Evolutionary conservation across 2,888 invertebrate genomes (phyloP).

Genomic region (Synanthedon tipuliformis): DNA sequence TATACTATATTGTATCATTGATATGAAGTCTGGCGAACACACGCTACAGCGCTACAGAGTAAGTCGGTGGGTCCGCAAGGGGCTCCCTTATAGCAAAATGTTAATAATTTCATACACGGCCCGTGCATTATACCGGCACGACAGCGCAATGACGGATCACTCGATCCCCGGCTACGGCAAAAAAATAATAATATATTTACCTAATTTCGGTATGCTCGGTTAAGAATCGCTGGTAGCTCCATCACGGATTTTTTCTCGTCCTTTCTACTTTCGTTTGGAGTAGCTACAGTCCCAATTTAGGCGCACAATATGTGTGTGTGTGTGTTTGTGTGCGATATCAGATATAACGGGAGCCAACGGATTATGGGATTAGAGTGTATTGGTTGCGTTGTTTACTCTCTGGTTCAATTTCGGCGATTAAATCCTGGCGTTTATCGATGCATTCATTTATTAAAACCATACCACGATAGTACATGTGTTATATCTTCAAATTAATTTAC

Average conservation of each 20-base stretch:
- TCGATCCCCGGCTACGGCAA: neutral
- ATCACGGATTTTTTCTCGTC: no score
- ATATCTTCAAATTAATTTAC: no score
- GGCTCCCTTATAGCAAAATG: constrained; percentile 7
- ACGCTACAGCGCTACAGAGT: neutral
- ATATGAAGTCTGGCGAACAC: neutral
- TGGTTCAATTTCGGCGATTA: constrained; percentile 36
- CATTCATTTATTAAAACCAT: neutral
- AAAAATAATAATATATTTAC: constrained; percentile 1
- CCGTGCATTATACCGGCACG: constrained; percentile 38
- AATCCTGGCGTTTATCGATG: constrained; percentile 1
- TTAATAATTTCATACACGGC: constrained; percentile 42
- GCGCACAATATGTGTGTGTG: no score
- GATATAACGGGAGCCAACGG: constrained; percentile 24
- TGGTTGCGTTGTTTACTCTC: constrained; percentile 32
- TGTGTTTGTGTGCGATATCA: no score
- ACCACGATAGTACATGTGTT: neutral
- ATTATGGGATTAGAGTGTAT: constrained; percentile 41
- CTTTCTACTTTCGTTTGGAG: no score
- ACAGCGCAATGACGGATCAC: constrained; percentile 36
- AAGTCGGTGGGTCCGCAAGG: neutral
- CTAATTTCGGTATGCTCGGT: neutral
- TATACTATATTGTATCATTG: neutral
- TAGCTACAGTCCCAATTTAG: no score
- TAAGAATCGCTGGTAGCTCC: neutral